A percentile compares a stretch with the other conserved stretches of the same genome.
Evolutionary conservation across 2,888 invertebrate species (phyloP).

Genomic region (Criorhina ranunculi): DNA sequence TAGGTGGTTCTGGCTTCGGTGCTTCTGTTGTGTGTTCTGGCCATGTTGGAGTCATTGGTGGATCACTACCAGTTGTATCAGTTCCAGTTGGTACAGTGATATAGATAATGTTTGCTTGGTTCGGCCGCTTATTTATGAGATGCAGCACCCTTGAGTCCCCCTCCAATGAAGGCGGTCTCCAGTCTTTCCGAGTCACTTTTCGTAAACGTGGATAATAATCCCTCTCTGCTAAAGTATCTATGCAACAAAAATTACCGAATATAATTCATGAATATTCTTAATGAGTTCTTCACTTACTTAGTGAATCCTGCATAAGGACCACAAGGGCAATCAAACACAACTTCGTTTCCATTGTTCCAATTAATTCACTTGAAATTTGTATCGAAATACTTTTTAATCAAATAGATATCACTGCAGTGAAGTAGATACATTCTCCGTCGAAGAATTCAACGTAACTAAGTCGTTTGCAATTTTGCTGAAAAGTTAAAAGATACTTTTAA

Average conservation of each 20-base stretch:
- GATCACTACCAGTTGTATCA: not conserved
- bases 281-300: slow-evolving; percentile 17
- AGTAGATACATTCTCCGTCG: slow-evolving; percentile 65
- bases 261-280: not conserved
- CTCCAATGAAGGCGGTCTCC: not conserved
- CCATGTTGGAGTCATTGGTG: not conserved
- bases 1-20: not conserved
- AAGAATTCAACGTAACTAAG: slow-evolving; percentile 62
- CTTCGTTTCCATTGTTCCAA: slow-evolving; percentile 22
- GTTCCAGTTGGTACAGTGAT: not conserved
- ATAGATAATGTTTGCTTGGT: slow-evolving; percentile 3
- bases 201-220: slow-evolving; percentile 7
- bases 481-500: slow-evolving; percentile 57
- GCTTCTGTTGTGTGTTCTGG: not conserved
- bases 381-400: slow-evolving; percentile 49
- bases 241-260: not conserved
- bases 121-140: slow-evolving; percentile 14
- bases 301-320: slow-evolving; percentile 17
- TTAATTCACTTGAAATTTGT: slow-evolving; percentile 32
- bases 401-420: slow-evolving; percentile 58
- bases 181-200: slow-evolving; percentile 13
- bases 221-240: slow-evolving; percentile 12
- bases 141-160: not conserved
- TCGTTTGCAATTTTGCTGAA: slow-evolving; percentile 41
- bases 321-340: slow-evolving; percentile 29